Evolutionary conservation across 2,797 vertebrate species (phyloP), one percentile per base, ranked within the genome.

Genomic region (Eulemur albifrons): DNA sequence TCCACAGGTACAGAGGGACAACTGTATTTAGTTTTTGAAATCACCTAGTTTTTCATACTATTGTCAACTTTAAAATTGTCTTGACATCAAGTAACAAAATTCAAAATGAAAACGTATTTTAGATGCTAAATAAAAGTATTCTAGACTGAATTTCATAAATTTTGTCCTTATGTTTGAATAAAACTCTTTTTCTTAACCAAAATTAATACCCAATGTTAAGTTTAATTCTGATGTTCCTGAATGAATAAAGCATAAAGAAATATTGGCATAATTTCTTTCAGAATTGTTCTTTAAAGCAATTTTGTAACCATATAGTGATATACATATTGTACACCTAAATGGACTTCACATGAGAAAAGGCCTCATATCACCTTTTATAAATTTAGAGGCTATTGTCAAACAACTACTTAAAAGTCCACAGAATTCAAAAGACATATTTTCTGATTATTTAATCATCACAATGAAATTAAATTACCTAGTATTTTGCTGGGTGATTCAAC

Each of bases 11-110:
- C n/a, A 38, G 14, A 10, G 23, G n/a, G 21, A 79, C n/a, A 38
- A 52, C 21, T 38, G 45, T 50, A 35, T 77, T 91, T 75, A 35
- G 32, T 75, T 67, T 90, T 57, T 76, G 11, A 92, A 91, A 83
- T 70, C 5, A 79, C 1, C 43, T 30, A 72, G 8, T 67, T 75
- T 59, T 67, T 73, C 30, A 75, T 32, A 50, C 11, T 17, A 86
- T 40, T 45, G 25, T 18, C 52, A 96, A 72, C 72, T 82, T 86
- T 32, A 10, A n/a, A 57, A 72, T 70, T 18, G 5, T 77, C 40
- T 45, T 67, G 4, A 90, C 32, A 87, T 18, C 65, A 50, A 83
- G 21, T 86, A 75, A 87, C n/a, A 85, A 94, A 96, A 96, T 93
- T 89, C 12, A 81, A 94, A 96, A 48, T 38, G 5, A 92, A 61